These are phyloP conservation scores for Sycophila sp. DNA, from an alignment of 1,140 invertebrate species.

Conservation along the genomic window DNA sequence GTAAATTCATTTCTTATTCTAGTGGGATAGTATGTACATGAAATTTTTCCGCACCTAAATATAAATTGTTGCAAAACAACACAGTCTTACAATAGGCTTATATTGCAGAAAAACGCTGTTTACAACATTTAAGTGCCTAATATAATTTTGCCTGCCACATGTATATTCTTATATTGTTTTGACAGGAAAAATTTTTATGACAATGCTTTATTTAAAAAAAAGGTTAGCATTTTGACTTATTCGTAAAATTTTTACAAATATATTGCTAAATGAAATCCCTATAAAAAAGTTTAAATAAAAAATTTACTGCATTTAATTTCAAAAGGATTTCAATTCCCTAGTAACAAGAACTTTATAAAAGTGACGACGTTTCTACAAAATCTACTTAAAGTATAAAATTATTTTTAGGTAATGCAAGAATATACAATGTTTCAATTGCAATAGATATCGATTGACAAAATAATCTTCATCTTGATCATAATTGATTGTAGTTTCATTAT, in stretches of 20 bases:
- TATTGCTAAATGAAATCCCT: neutral
- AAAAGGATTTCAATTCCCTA: neutral
- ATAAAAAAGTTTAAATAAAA: conserved; percentile 17
- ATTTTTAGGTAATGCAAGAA: conserved; percentile 23
- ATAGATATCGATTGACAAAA: conserved; percentile 15
- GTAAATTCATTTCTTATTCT: neutral
- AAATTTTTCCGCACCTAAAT: conserved; percentile 5
- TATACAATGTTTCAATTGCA: conserved; percentile 26
- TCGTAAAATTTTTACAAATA: conserved; percentile 2
- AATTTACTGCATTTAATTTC: neutral
- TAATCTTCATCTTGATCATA: conserved; percentile 19
- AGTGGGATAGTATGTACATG: conserved; percentile 20
- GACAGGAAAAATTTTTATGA: neutral
- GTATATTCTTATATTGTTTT: neutral
- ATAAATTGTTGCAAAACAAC: conserved; percentile 28
- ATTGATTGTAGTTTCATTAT: conserved; percentile 19
- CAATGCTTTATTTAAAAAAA: neutral
- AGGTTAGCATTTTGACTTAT: neutral
- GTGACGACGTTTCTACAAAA: conserved; percentile 25
- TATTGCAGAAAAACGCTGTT: conserved; percentile 25
- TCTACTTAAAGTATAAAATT: conserved; percentile 34
- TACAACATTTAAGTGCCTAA: conserved; percentile 20
- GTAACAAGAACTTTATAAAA: conserved; percentile 25
- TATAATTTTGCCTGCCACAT: conserved; percentile 1
- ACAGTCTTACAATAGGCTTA: conserved; percentile 25